Conservation (phyloP, 2,113 vertebrate species). For the Myotis lucifugus region DNA sequence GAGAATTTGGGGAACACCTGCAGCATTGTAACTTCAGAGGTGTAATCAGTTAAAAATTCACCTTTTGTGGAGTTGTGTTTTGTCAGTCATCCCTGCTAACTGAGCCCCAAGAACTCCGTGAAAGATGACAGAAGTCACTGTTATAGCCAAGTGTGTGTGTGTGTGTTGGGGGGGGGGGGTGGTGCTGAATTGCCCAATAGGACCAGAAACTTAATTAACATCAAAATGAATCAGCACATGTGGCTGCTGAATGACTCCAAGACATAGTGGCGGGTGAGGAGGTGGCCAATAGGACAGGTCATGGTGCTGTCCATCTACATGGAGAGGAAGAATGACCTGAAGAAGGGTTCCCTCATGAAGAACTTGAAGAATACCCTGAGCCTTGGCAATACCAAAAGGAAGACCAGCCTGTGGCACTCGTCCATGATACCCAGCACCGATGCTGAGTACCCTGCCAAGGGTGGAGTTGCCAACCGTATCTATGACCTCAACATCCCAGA, state of each 20-base stretch:
- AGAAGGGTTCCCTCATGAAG: slow-evolving; percentile 97
- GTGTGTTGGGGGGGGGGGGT: too few species aligned
- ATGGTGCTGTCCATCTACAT: slow-evolving; percentile 97
- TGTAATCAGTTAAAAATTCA: not conserved
- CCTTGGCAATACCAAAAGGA: not conserved
- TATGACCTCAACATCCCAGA: not conserved
- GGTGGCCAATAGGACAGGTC: slow-evolving; percentile 94
- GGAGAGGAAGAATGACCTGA: slow-evolving; percentile 98
- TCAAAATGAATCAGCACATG: slow-evolving; percentile 97
- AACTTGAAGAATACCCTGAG: slow-evolving; percentile 98
- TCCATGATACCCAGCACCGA: too few species aligned
- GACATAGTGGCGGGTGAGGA: slow-evolving; percentile 98
- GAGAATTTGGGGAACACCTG: not conserved
- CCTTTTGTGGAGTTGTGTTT: slow-evolving; percentile 63
- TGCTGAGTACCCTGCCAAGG: not conserved
- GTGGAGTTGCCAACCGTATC: not conserved
- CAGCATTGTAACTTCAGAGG: slow-evolving; percentile 64
- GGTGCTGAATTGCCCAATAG: slow-evolving; percentile 99
- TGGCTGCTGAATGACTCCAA: slow-evolving; percentile 97
- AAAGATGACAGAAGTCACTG: slow-evolving; percentile 99
- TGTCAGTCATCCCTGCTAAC: slow-evolving; percentile 73
- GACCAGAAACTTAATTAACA: slow-evolving; percentile 99
- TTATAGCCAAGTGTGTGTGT: slow-evolving; percentile 92
- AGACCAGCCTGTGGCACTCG: not conserved
- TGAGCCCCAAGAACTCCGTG: slow-evolving; percentile 91